Base-by-base conservation (phyloP, 2,113 vertebrate genomes). In the Protomyctophum bolini region DNA sequence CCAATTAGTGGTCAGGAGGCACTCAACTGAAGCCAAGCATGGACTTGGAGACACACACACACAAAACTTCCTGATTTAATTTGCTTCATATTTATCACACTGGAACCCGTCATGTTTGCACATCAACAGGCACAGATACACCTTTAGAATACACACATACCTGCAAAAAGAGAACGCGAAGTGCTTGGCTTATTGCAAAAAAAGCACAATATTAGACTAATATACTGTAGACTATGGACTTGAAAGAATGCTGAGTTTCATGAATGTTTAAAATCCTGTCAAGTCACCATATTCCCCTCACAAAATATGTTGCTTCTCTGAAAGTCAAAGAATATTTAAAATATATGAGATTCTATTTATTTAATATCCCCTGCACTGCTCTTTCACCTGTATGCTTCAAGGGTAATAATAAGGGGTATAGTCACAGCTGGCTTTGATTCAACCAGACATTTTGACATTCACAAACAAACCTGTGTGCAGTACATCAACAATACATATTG, bases 201-300 rank as follows among this genome's bases (percentile, higher is more conserved):
- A 41, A 41, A 41, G 33, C 33, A 41, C 33, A 41, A 41, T 41
- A 41, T n/a, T n/a, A n/a, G n/a, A n/a, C n/a, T n/a, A n/a, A n/a
- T n/a, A n/a, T n/a, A n/a, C n/a, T n/a, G n/a, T 41, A 41, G 33
- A 41, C 1, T 41, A 2, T 41, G 33, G 33, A 41, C 33, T 41
- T 41, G 33, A 41, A 41, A 6, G 68, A 52, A 75, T 58, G 70
- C 21, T 21, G 21, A 21, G 21, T 72, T 83, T 83, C 75, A 86
- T 85, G 80, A 87, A 86, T 86, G 83, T 88, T 89, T 89, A 89
- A 89, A 91, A 83, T 84, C 80, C 79, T 90, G 82, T 89, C 85
- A 83, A 87, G 81, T 85, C 82, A 69, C 72, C 59, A 81, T 83
- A 76, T 76, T 77, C 58, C 75, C 61, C 76, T 73, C 61, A 80